Base-by-base conservation (phyloP, 2,888 invertebrate genomes). In the Eristalis arbustorum region DNA sequence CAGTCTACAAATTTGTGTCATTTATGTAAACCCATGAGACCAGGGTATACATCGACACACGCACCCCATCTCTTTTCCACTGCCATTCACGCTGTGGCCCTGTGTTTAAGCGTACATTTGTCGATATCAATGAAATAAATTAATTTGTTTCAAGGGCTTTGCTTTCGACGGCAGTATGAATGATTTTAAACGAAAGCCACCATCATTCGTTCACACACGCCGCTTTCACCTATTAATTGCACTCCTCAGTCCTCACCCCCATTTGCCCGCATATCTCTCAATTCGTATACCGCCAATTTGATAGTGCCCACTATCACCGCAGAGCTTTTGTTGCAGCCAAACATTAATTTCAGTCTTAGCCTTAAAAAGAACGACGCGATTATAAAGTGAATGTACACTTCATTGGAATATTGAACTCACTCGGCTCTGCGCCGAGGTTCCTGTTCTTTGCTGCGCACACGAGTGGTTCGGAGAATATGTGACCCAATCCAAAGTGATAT, bases 151-250 rank as follows among this genome's bases (percentile, higher is more conserved):
- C 18, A 67, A 67, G 67, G 49, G 49, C 25, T 22, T 25, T 67
- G 10, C 42, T 28, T 18, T 28, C 23, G n/a, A 42, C n/a, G 10
- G 49, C 28, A 28, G 18, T 49, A n/a, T n/a, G n/a, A 18, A 49
- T 49, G 49, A 61, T 25, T 37, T 23, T 18, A 49, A 49, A 34
- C 18, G 59, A 71, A 73, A 73, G 63, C 10, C 49, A 49, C 49
- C n/a, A 49, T 18, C 31, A 18, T 72, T 68, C 28, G 68, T 18
- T 1, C 18, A 8, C 6, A 49, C 49, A 1, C 22, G 4, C 14
- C 28, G 62, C 72, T 72, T 72, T 72, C 72, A 72, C 72, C 61
- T 42, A 49, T 63, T 49, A 72, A 49, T 63, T 63, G 31, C 72
- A 42, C 72, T 62, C 40, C 8, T 34, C 57, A 57, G n/a, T n/a